Base-by-base conservation (phyloP, 2,888 invertebrate species). In the Perizoma flavofasciatum region DNA sequence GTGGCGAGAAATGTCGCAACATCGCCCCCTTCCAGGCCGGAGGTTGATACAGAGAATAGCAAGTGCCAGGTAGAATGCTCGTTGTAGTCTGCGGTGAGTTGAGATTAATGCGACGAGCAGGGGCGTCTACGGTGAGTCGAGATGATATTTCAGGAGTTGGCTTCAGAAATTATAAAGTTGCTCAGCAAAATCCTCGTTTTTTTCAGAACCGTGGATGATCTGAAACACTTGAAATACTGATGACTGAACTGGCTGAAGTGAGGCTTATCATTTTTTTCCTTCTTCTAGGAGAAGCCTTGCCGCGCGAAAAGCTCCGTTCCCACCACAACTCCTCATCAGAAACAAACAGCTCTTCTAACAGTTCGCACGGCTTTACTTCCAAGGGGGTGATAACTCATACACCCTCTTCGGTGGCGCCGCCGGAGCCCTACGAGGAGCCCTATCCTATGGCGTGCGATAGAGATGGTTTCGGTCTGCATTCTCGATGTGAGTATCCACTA, bases 331-430 rank as follows among this genome's bases (percentile, higher is more conserved):
- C 85, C 0, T 88, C 88, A 32, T 92, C 93, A 9, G 94, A 94
- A 70, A 93, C 93, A 1, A 79, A 91, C 1, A 93, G 93, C 59
- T 94, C 94, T 0, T 94, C 94, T 0, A 88, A 92, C 73, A 93
- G 93, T 52, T 89, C 88, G 0, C 84, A 83, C 35, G 80, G 86
- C 5, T 89, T 81, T 74, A 70, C 61, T 8, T 55, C 71, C 56
- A 83, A 83, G 70, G 74, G 78, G 33, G 83, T 85, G 32, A 86
- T 88, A 22, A 66, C 81, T 60, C 72, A 78, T 22, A 22, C 22
- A 65, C 72, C 70, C 33, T 91, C 74, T 50, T 80, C 85, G 34
- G 79, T 82, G 34, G 79, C 79, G 41, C 82, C 84, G 0, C 82
- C 72, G 4, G 85, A 85, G 11, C 55, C 69, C 44, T 87, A 81